Conservation (phyloP, 2,113 vertebrate species). For the Trinectes maculatus region DNA sequence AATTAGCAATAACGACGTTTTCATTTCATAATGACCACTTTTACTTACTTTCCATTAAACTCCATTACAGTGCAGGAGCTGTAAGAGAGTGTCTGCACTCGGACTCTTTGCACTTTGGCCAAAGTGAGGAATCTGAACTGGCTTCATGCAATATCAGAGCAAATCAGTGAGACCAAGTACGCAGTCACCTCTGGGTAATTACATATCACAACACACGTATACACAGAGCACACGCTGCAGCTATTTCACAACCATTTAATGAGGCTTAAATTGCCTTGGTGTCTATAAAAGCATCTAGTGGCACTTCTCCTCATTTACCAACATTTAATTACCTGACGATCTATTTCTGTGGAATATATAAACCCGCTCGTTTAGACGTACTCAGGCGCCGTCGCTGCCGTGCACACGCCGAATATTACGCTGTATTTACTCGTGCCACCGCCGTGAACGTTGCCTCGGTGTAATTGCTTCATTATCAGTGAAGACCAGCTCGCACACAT, state of each 20-base stretch:
- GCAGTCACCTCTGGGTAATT: conserved; percentile 29
- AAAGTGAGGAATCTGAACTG: not conserved
- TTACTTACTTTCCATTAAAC: too few relatives aligned
- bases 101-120: not conserved
- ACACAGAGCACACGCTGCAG: conserved; percentile 1
- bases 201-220: conserved; percentile 17
- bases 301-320: conserved; percentile 46
- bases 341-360: conserved; percentile 34
- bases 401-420: conserved; percentile 26
- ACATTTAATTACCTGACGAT: conserved; percentile 59
- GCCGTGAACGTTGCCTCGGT: conserved; percentile 24
- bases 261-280: conserved; percentile 42
- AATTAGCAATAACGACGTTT: too few relatives aligned
- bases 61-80: too few relatives aligned
- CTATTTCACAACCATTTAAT: conserved; percentile 37
- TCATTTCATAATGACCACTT: too few relatives aligned
- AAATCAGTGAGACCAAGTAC: not conserved
- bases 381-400: not conserved
- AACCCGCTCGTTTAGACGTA: conserved; percentile 28
- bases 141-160: too few relatives aligned
- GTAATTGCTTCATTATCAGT: conserved; percentile 65
- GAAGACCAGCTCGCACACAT: conserved; percentile 45
- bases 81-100: not conserved
- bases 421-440: conserved; percentile 36
- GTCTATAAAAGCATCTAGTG: conserved; percentile 49